Evolutionary conservation across 2,888 invertebrate species (phyloP).

Genomic region (Morpho deidamia): DNA sequence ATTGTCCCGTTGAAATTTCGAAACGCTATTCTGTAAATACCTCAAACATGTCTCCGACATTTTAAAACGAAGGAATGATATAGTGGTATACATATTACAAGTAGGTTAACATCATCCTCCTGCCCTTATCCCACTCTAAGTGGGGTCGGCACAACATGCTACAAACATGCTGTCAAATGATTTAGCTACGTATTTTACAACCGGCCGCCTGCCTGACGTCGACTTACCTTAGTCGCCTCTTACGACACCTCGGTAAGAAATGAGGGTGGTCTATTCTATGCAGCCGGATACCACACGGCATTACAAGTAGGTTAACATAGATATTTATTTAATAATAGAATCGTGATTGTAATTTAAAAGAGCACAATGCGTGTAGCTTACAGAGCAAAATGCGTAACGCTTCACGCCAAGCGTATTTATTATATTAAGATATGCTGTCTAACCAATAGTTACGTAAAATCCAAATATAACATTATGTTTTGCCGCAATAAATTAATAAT

Average conservation of each 20-base stretch:
- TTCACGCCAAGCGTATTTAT: neutral
- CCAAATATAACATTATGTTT: neutral
- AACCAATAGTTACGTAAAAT: neutral
- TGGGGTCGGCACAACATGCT: no score
- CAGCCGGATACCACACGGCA: no score
- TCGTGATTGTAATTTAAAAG: constrained; percentile 5
- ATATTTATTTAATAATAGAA: constrained; percentile 20
- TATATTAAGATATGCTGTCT: neutral
- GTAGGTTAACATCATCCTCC: constrained; percentile 14
- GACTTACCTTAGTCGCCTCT: no score
- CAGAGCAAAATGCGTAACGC: neutral
- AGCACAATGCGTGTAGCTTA: constrained; percentile 4
- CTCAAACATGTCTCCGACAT: constrained; percentile 21
- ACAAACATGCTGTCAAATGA: no score
- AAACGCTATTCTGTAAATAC: constrained; percentile 44
- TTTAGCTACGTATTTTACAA: no score
- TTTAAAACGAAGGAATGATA: constrained; percentile 13
- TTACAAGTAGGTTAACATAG: constrained; percentile 14
- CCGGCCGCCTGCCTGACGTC: no score
- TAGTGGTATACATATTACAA: constrained; percentile 9
- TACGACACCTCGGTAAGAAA: no score
- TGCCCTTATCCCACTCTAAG: no score
- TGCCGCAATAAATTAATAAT: no score
- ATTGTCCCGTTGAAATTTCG: constrained; percentile 35
- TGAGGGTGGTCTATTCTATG: no score